Base-by-base conservation (phyloP, 2,888 invertebrate genomes). In the Trissonchulus latispiculum region DNA sequence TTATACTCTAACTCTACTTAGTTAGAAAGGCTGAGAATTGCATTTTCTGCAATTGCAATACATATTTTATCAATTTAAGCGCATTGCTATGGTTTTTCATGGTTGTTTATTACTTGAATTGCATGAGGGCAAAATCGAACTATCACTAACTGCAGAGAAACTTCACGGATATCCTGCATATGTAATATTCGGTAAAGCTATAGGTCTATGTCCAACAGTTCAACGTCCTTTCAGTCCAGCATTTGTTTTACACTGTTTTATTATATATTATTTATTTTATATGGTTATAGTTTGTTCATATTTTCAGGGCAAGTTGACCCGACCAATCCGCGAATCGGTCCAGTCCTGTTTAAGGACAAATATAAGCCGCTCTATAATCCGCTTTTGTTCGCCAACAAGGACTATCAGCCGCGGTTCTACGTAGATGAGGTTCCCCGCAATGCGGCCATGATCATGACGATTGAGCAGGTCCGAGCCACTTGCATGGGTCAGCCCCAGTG, bases 281-380 rank as follows among this genome's bases (percentile, higher is more conserved):
- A n/a, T n/a, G n/a, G n/a, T n/a, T n/a, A n/a, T n/a, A n/a, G 59
- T 59, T 59, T 59, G 23, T 28, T 59, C 23, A 23, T 23, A 23
- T 59, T 72, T 77, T 69, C 61, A 78, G 78, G 79, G 79, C 69
- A 71, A 31, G 77, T 79, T 28, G 79, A 79, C 61, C 78, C 78
- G 0, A 76, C 75, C 29, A 77, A 77, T 15, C 72, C 68, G 29
- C 8, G 70, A n/a, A 76, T 79, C 32, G 79, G 79, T 15, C 73
- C 76, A 35, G 31, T 78, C 8, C 74, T 79, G n/a, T 79, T 79
- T 75, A 76, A 76, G 59, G 80, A 81, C 70, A 75, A 76, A 32
- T 75, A 75, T 73, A 79, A 79, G 73, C 79, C 81, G 0, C 79
- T 73, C 36, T 73, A 73, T 36, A 73, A 73, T 73, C 73, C 73